Percentiles rank a stretch among this genome's conserved stretches.
Conservation (phyloP, 2,113 vertebrate genomes). For the Aphyosemion australe region DNA sequence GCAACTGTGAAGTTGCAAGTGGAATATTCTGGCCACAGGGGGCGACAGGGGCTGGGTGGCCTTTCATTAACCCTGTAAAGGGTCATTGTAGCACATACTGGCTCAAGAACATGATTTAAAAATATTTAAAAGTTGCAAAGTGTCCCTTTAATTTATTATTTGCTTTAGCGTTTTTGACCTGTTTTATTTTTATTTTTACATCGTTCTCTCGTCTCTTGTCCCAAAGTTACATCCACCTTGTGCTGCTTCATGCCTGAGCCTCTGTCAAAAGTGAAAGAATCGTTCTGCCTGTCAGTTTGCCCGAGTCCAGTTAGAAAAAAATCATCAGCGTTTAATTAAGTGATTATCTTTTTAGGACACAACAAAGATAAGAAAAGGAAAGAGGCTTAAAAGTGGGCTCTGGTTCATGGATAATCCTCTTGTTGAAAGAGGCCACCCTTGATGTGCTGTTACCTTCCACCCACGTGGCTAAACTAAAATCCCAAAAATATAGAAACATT, state of each 20-base stretch:
- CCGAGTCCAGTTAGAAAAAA: conserved; percentile 58
- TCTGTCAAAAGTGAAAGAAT: background rate
- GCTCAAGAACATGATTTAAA: no score
- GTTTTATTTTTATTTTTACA: background rate
- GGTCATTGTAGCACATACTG: no score
- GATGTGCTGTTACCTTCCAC: conserved; percentile 23
- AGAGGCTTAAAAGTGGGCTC: conserved; percentile 61
- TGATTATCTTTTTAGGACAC: conserved; percentile 69
- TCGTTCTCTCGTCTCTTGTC: background rate
- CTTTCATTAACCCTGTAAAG: no score
- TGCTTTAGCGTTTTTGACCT: background rate
- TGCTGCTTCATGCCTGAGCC: background rate
- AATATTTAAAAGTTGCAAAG: no score
- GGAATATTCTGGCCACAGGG: no score
- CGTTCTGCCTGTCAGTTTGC: conserved; percentile 20
- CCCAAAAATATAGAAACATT: background rate
- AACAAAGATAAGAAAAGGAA: conserved; percentile 58
- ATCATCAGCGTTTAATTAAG: conserved; percentile 76
- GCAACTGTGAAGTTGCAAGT: no score
- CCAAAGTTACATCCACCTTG: background rate
- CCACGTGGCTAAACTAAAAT: conserved; percentile 48
- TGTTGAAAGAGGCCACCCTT: conserved; percentile 47
- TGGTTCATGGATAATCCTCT: conserved; percentile 64
- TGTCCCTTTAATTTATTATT: no score
- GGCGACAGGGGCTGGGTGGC: no score